These are phyloP conservation scores for Scaptomyza flava DNA, from an alignment of 2,888 invertebrate genomes.

Conservation along the genomic window DNA sequence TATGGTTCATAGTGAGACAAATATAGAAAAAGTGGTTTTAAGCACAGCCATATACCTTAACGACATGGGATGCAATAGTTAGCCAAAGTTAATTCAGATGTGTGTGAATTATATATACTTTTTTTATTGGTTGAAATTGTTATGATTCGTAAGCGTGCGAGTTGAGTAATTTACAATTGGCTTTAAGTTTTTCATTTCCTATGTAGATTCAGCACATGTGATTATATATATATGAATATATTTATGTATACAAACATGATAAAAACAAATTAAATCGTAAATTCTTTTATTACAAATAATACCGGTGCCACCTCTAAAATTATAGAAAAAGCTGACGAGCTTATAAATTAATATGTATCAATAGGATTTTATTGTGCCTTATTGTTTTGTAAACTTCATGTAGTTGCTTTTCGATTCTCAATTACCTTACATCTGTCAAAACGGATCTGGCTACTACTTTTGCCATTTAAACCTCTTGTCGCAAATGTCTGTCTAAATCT, in stretches of 20 bases:
- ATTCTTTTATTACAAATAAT: not conserved
- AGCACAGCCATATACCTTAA: constrained; percentile 31
- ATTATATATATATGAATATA: constrained; percentile 58
- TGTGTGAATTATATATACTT: constrained; percentile 40
- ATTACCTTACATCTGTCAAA: too few species aligned
- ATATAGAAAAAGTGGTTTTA: constrained; percentile 2
- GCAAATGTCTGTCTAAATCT: too few species aligned
- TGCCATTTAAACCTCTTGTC: too few species aligned
- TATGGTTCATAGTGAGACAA: constrained; percentile 51
- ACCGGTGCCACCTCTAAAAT: constrained; percentile 11
- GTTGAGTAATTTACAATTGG: constrained; percentile 46
- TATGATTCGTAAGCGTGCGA: constrained; percentile 28
- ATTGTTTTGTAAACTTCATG: too few species aligned
- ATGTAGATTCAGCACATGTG: constrained; percentile 73
- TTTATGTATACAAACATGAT: constrained; percentile 62
- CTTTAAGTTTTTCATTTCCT: constrained; percentile 52
- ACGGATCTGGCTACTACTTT: too few species aligned
- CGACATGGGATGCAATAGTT: constrained; percentile 68
- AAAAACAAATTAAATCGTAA: constrained; percentile 34
- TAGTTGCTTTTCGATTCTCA: too few species aligned
- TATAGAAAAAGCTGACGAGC: not conserved
- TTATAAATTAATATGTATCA: not conserved
- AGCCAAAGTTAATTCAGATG: constrained; percentile 58
- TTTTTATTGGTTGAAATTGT: constrained; percentile 43
- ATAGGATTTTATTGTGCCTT: too few species aligned